Evolutionary conservation across 2,888 invertebrate genomes (phyloP), one percentile per base, ranked within the genome.

Genomic region (Drosophila bunnanda): DNA sequence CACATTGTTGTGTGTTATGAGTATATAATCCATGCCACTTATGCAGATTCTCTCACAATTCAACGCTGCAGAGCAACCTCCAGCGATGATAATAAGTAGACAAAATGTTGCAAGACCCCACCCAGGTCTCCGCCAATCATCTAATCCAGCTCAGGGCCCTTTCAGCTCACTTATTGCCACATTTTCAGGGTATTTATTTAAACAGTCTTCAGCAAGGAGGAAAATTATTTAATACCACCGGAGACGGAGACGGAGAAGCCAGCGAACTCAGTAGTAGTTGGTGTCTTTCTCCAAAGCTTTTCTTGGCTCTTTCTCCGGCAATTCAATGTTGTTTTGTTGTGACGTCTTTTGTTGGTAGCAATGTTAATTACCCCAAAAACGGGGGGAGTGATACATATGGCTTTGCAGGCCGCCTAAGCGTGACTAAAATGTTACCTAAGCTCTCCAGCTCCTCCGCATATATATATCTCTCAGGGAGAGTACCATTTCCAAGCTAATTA

Each of bases 351-450:
- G 44, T 64, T 52, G 52, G 57, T 64, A 67, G 75, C 53, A 75
- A 80, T 87, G 84, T 89, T 83, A 83, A 83, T 89, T 83, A 77
- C 89, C 71, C 32, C 46, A 7, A 28, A 65, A 38, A 38, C 15
- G 9, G 59, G 65, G 65, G 64, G 56, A 81, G 67, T 83, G 78
- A 80, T 88, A n/a, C n/a, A n/a, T n/a, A 76, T 88, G 76, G 67
- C 68, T 76, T 59, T 78, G 76, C 73, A 80, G 89, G 83, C 64
- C 79, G 89, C 64, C 72, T 89, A 87, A 88, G 77, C 86, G 87
- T 87, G 86, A 87, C 86, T 81, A 62, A 81, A 78, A 83, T 61
- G 78, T 87, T 87, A 89, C 84, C 89, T 89, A 89, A 89, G 86
- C 77, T 61, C 56, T 48, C 53, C 62, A 43, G 46, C 55, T 43